Evolutionary conservation across 2,888 invertebrate species (phyloP).

Genomic region (Aquatica leii): DNA sequence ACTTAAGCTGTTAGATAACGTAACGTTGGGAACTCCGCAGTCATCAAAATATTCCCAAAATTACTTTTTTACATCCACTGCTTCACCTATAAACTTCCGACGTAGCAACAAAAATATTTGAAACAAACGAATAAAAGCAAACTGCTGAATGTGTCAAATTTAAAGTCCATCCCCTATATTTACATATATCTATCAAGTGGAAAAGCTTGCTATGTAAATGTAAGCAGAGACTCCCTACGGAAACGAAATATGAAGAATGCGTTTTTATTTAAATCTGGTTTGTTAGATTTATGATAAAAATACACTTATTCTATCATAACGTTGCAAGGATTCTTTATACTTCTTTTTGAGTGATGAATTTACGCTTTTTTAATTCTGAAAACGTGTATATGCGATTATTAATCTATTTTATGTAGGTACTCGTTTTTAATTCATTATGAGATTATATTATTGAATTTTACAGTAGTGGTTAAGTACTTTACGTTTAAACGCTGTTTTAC

Average conservation of each 20-base stretch:
- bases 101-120: not conserved
- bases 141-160: constrained; percentile 15
- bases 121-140: not conserved
- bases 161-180: constrained; percentile 5
- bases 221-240: constrained; percentile 21
- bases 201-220: constrained; percentile 26
- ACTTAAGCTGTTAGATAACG: constrained; percentile 11
- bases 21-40: not conserved
- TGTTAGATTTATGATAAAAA: no score
- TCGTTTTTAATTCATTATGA: no score
- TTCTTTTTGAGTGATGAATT: no score
- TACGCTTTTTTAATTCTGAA: no score
- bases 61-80: not conserved
- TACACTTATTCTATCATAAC: no score
- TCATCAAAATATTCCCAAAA: not conserved
- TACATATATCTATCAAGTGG: constrained; percentile 17
- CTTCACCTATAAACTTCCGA: no score
- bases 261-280: not conserved
- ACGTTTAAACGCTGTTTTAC: no score
- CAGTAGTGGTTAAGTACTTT: no score
- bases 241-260: constrained; percentile 28
- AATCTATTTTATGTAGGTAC: no score
- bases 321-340: no score
- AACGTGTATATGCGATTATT: no score
- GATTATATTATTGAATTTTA: no score